Base-by-base conservation (phyloP, 2,113 vertebrate genomes). In the Mionectes macconnelli region DNA sequence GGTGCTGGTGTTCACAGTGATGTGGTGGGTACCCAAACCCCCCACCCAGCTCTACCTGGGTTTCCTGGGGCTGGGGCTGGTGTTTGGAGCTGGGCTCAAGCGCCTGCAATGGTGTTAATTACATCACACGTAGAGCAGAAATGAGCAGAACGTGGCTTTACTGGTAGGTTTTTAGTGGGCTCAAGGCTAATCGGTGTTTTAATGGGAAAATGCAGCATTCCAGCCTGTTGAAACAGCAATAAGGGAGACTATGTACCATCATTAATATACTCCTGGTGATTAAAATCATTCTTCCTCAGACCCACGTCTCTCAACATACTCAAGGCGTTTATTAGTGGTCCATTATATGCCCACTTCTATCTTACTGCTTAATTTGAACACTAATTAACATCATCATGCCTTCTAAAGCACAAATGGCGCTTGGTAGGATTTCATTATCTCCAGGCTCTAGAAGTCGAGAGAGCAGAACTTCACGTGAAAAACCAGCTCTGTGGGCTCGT, bases 331-430 rank as follows among this genome's bases (percentile, higher is more conserved):
- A 95, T 97, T 95, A 95, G 94, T 2, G 35, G 35, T 50, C 85
- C 81, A 84, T 97, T 97, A 95, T 92, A 87, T 83, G 73, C 90
- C 69, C 66, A 76, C 86, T 95, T 95, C 85, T 92, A 59, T 95
- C 95, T 94, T 95, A 66, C 60, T 87, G 94, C 93, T 87, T 95
- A 96, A 96, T 97, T 96, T 96, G 95, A 93, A 80, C 92, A n/a
- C 90, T 95, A 94, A 95, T 97, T 96, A 96, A 93, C 83, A 90
- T 83, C 90, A 96, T 86, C 76, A 56, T 56, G 84, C 76, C 77
- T 90, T 94, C 93, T 80, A 87, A 95, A 94, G 90, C 92, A 80
- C 50, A 55, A 96, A 94, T 77, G 93, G 62, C 44, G 70, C 67
- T 95, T 90, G 79, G 39, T 94, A 85, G 81, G 87, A 66, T 94